These are phyloP conservation scores for Rhagophthalmus giganteus DNA, from an alignment of 2,888 invertebrate genomes.

Conservation along the genomic window DNA sequence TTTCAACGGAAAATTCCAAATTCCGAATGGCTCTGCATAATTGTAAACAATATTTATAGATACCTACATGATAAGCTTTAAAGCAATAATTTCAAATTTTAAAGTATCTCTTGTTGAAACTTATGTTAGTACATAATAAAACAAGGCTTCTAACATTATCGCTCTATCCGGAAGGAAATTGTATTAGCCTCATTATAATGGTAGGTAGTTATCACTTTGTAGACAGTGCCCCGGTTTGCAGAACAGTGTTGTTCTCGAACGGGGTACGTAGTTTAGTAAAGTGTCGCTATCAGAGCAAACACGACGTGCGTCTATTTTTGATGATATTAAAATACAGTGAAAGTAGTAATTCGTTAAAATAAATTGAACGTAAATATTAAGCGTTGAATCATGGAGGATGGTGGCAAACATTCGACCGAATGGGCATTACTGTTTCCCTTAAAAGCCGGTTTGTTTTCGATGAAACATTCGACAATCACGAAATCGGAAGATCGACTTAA, in stretches of 20 bases:
- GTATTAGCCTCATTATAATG: conserved; percentile 31
- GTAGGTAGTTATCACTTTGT: conserved; percentile 29
- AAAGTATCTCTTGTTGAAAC: no score
- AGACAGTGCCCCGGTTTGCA: conserved; percentile 11
- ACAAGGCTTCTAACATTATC: conserved; percentile 26
- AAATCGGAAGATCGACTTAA: conserved; percentile 44
- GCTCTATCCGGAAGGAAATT: conserved; percentile 30
- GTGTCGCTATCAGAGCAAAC: no score
- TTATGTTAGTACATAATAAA: no score
- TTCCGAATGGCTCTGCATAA: no score
- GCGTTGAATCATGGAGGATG: conserved; percentile 43
- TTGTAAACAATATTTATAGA: no score
- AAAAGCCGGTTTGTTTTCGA: conserved; percentile 61
- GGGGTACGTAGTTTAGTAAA: not conserved
- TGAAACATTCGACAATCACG: conserved; percentile 56
- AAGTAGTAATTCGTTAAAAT: no score
- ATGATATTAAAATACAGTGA: no score
- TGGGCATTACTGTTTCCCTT: conserved; percentile 64
- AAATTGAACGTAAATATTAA: no score
- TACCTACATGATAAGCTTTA: no score
- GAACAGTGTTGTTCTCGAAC: conserved; percentile 6
- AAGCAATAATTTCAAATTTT: no score
- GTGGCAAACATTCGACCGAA: conserved; percentile 59
- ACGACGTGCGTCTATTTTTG: no score
- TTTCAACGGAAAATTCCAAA: no score